Evolutionary conservation across 2,888 invertebrate species (phyloP), one percentile per base, ranked within the genome.

Genomic region (Conus canariensis): DNA sequence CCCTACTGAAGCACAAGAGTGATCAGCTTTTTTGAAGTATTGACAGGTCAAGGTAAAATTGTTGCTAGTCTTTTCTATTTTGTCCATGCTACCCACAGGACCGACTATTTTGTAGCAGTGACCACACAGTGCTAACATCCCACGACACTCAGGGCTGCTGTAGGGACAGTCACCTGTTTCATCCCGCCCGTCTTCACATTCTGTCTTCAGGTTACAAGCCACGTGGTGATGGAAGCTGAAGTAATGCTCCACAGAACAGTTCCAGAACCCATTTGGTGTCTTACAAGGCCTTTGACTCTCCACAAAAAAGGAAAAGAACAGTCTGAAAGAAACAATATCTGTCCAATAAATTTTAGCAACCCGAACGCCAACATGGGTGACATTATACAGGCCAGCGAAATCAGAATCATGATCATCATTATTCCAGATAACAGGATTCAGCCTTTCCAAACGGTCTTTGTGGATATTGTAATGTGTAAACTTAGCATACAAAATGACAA

Each of bases 221-320:
- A 74, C 25, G 25, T 74, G 74, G 74, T 74, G 74, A n/a, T 25
- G 74, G 74, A 74, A 74, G 25, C 74, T 74, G 74, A 25, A 7
- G 10, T 74, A 25, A 25, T 64, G 9, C 5, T 59, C 12, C 64
- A 88, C 60, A 19, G 88, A 88, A n/a, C 88, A 88, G 82, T 88
- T 80, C 60, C 60, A 88, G 58, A 64, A n/a, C 4, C 64, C 88
- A 80, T 22, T 22, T 22, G n/a, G 59, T 10, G 67, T 3, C 25
- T 30, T 60, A 0, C 10, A 22, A 10, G 67, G 64, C 10, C n/a
- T 14, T 7, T 60, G 14, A n/a, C 9, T 22, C 19, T 30, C 8
- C 4, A 7, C n/a, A n/a, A 80, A 59, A 19, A 88, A 80, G 1
- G 88, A 88, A 19, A 88, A 88, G 25, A 77, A 80, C 88, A 88